Percentiles rank a stretch among this genome's conserved stretches.
Evolutionary conservation across 1,140 invertebrate genomes (phyloP).

Genomic region (Holotrichia oblita): DNA sequence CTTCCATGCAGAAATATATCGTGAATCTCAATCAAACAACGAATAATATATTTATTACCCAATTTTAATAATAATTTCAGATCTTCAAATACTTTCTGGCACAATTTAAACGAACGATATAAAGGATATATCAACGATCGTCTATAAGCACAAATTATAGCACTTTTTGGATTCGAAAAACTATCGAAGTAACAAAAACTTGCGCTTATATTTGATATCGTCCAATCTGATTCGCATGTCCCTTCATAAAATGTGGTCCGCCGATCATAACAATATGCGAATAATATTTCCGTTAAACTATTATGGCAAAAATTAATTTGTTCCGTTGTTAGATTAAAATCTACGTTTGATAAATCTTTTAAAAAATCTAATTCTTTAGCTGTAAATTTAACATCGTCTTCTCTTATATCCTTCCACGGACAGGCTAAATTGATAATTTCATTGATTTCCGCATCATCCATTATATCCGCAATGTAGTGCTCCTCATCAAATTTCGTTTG

Average conservation of each 20-base stretch:
- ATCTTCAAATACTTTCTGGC: slow-evolving; percentile 71
- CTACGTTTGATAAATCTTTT: slow-evolving; percentile 80
- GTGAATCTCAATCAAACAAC: slow-evolving; percentile 81
- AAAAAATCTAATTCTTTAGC: slow-evolving; percentile 74
- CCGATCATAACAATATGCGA: slow-evolving; percentile 82
- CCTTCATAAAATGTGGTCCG: slow-evolving; percentile 81
- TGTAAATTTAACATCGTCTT: slow-evolving; percentile 64
- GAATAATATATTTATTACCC: slow-evolving; percentile 77
- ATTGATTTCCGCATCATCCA: slow-evolving; percentile 56
- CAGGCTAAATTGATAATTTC: slow-evolving; percentile 64
- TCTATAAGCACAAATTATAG: slow-evolving; percentile 72
- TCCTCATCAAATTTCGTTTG: slow-evolving; percentile 77
- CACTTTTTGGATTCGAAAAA: slow-evolving; percentile 71
- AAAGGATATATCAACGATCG: slow-evolving; percentile 82
- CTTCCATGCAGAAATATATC: slow-evolving; percentile 73
- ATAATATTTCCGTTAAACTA: slow-evolving; percentile 86
- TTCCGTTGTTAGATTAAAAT: slow-evolving; percentile 75
- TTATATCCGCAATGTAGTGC: slow-evolving; percentile 84
- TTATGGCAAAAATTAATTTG: slow-evolving; percentile 63
- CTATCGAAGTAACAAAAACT: slow-evolving; percentile 84
- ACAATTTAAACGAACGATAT: slow-evolving; percentile 81
- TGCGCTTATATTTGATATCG: slow-evolving; percentile 82
- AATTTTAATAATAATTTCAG: slow-evolving; percentile 68
- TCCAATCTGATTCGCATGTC: slow-evolving; percentile 87
- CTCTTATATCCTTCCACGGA: slow-evolving; percentile 62